Base-by-base conservation (phyloP, 2,797 vertebrate species). In the Euthynnus affinis region DNA sequence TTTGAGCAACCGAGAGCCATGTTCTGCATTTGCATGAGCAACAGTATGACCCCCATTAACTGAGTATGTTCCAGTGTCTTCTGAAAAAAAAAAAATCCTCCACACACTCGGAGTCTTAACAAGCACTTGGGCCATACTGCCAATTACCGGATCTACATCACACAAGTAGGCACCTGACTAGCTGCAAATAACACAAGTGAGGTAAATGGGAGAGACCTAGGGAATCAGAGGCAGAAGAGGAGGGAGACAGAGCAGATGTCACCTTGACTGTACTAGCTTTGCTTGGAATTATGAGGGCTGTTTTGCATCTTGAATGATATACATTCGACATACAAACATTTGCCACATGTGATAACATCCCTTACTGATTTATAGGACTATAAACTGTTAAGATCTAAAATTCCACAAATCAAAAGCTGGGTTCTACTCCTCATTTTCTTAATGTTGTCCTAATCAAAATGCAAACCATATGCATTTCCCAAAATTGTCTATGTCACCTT, bases 91-190 rank as follows among this genome's bases (percentile, higher is more conserved):
- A 14, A 65, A 51, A 60, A 61, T 34, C 15, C 53, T 40, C 14
- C 32, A 25, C 14, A 22, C 60, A 68, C 57, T 74, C 4, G 13
- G 49, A 65, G 40, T 32, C 62, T 86, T 40, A 72, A 81, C 62
- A 81, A 70, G 66, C 81, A 74, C 76, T 86, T 56, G 74, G 73
- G 25, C 71, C 7, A 4, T 18, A 61, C 68, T 51, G 74, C 80
- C 71, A 87, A 84, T 89, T 82, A 82, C 59, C 15, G 4, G 65
- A 73, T 81, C 68, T 58, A 49, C 76, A 73, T 83, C 68, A 34
- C 78, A 83, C 70, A 75, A 84, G 79, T 63, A 55, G 84, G 55
- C 78, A 88, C 81, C 76, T 88, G 82, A 78, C 71, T 52, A 42
- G 78, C 73, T 80, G 73, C 71, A 78, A 74, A 86, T 76, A 84